Conservation (phyloP, 1,140 invertebrate genomes). For the Lineus longissimus region DNA sequence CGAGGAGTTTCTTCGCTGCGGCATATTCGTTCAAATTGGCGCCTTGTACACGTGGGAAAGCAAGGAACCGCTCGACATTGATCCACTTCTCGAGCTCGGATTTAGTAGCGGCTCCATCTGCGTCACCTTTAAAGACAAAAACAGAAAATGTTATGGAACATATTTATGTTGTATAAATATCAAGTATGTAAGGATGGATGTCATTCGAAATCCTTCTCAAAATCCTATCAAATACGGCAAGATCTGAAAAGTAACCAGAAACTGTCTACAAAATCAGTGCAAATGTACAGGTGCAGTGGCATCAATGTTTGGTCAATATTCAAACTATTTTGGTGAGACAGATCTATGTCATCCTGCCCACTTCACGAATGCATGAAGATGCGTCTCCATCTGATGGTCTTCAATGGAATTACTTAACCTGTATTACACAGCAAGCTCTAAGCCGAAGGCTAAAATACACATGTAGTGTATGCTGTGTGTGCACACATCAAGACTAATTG, state of each 20-base stretch:
- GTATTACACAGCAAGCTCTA: too few relatives aligned
- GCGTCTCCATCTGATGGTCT: too few relatives aligned
- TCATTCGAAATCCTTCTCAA: background rate
- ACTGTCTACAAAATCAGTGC: background rate
- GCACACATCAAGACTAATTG: too few relatives aligned
- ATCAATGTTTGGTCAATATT: too few relatives aligned
- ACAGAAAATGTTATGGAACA: background rate
- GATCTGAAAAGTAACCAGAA: background rate
- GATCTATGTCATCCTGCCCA: too few relatives aligned
- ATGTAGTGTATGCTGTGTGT: too few relatives aligned
- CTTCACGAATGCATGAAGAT: too few relatives aligned
- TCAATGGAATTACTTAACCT: too few relatives aligned
- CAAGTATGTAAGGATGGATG: background rate
- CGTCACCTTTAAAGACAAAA: conserved; percentile 19
- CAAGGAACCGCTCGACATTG: conserved; percentile 81
- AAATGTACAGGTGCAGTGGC: too few relatives aligned
- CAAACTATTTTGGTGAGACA: too few relatives aligned
- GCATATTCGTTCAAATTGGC: conserved; percentile 46
- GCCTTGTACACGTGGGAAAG: conserved; percentile 79
- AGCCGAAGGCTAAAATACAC: too few relatives aligned
- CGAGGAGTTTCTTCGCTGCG: conserved; percentile 38
- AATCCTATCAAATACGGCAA: background rate
- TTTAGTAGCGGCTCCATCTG: conserved; percentile 29
- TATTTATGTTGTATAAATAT: background rate
- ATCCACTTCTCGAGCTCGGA: conserved; percentile 73